These are phyloP conservation scores for Hydriomena furcata DNA, from an alignment of 2,888 invertebrate genomes.

Conservation along the genomic window DNA sequence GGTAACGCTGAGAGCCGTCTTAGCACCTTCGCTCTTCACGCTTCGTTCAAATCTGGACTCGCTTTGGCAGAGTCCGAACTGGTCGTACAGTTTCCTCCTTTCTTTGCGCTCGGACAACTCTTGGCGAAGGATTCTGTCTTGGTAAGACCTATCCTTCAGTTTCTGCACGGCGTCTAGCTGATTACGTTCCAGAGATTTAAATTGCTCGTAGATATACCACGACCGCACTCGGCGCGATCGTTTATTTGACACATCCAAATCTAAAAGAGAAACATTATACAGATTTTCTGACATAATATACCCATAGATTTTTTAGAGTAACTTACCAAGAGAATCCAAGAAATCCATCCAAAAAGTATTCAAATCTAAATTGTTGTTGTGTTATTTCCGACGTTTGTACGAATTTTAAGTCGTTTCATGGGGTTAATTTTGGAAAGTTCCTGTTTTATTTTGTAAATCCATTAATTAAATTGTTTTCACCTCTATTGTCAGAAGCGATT, in stretches of 20 bases:
- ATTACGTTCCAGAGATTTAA: conserved; percentile 65
- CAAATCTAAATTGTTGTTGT: conserved; percentile 7
- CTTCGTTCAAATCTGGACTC: conserved; percentile 44
- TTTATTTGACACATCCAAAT: conserved; percentile 55
- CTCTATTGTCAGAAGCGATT: conserved; percentile 3
- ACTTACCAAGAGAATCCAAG: conserved; percentile 64
- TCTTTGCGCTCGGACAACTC: conserved; percentile 64
- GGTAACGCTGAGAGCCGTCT: conserved; percentile 41
- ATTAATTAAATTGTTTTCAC: conserved; percentile 11
- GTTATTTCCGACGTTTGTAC: conserved; percentile 20
- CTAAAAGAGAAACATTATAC: conserved; percentile 40
- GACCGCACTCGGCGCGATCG: conserved; percentile 69
- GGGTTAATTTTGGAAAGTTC: conserved; percentile 40
- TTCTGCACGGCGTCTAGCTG: conserved; percentile 64
- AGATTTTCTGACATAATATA: too few relatives aligned
- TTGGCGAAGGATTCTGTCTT: conserved; percentile 61
- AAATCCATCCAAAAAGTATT: conserved; percentile 59
- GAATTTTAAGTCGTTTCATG: conserved; percentile 46
- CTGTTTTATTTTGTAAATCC: conserved; percentile 22
- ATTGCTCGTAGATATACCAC: conserved; percentile 77
- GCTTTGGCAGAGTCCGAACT: conserved; percentile 49
- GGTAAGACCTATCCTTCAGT: conserved; percentile 60
- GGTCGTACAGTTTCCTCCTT: conserved; percentile 58
- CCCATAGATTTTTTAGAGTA: too few relatives aligned
- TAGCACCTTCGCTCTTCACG: conserved; percentile 39